phyloP scores from a whole-genome alignment of 2,113 vertebrate genomes.

The Dolichotis patagonum region DNA sequence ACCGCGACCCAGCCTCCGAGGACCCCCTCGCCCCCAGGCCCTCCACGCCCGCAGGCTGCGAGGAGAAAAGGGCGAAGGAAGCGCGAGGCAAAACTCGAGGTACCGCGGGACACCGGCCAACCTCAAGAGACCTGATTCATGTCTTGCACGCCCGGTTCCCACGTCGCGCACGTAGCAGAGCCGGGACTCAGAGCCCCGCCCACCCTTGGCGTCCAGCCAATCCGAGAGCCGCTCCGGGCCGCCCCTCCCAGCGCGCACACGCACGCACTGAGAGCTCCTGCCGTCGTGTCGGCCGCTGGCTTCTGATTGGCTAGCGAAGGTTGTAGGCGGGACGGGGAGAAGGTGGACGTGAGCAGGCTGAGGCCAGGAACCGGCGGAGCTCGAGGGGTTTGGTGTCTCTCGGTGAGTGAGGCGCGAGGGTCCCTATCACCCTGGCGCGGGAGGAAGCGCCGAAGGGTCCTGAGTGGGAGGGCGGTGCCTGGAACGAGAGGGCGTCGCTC shows the following conservation, averaged over 20 bases:
- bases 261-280: fast-evolving
- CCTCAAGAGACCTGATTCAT: fast-evolving
- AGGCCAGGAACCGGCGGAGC: fast-evolving
- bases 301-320: neutral
- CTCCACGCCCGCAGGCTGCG: fast-evolving
- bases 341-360: fast-evolving
- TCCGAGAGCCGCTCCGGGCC: neutral
- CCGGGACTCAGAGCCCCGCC: neutral
- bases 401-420: neutral
- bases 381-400: fast-evolving
- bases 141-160: fast-evolving
- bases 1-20: neutral
- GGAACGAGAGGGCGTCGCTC: neutral
- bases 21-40: too few relatives aligned
- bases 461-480: neutral
- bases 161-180: neutral
- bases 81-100: fast-evolving
- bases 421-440: fast-evolving
- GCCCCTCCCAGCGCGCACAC: neutral
- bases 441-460: too few relatives aligned
- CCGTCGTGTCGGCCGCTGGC: fast-evolving
- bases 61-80: fast-evolving
- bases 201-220: neutral
- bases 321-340: neutral
- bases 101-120: fast-evolving